phyloP scores from a whole-genome alignment of 2,888 invertebrate genomes.

The Chelonus formosanus region DNA sequence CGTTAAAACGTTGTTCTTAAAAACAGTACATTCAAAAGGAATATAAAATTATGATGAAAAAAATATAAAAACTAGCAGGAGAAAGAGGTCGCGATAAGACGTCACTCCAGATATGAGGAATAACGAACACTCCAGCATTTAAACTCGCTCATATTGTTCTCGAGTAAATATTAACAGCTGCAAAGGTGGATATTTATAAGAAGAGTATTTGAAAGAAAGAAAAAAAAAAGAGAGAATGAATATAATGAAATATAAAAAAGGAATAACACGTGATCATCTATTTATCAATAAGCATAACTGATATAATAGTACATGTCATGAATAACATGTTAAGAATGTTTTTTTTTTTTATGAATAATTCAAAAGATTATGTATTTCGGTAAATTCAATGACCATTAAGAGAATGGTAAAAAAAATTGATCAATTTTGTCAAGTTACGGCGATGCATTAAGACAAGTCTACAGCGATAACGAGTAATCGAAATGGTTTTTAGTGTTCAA shows the following conservation, averaged over 20 bases:
- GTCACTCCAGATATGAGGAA: conserved; percentile 49
- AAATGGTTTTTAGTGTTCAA: conserved; percentile 24
- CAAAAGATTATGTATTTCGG: no score
- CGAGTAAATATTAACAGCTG: conserved; percentile 52
- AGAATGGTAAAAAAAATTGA: no score
- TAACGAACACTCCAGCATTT: conserved; percentile 49
- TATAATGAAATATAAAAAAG: conserved; percentile 5
- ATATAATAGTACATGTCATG: no score
- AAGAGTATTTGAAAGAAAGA: conserved; percentile 6
- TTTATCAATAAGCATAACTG: neutral
- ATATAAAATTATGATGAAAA: conserved; percentile 17
- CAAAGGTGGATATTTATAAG: conserved; percentile 28
- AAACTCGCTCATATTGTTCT: conserved; percentile 48
- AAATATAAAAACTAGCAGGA: conserved; percentile 24
- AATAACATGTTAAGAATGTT: no score
- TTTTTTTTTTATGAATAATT: no score
- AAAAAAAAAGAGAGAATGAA: conserved; percentile 4
- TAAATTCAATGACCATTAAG: neutral
- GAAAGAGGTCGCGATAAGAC: conserved; percentile 57
- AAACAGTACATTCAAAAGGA: neutral
- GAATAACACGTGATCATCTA: conserved; percentile 17
- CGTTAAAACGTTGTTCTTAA: no score
- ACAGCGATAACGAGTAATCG: conserved; percentile 30
- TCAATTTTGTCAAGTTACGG: no score
- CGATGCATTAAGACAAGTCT: no score